phyloP scores from a whole-genome alignment of 2,888 invertebrate genomes.

The Cephus pygmeus region DNA sequence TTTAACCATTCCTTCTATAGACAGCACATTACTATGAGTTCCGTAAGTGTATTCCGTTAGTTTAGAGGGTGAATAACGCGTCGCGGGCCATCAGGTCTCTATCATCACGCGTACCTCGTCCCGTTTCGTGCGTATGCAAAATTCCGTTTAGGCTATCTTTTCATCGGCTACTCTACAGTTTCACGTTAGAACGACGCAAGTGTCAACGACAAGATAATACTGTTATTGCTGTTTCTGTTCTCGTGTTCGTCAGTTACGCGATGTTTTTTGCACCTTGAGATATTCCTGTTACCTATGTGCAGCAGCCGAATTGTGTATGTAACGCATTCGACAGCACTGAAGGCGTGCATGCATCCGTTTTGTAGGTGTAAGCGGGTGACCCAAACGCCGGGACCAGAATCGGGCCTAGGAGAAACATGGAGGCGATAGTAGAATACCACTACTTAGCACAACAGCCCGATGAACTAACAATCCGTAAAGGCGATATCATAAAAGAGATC shows the following conservation, averaged over 20 bases:
- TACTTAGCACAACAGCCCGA: conserved; percentile 88
- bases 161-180: not conserved
- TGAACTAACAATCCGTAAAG: conserved; percentile 84
- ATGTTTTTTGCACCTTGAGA: not conserved
- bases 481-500: conserved; percentile 86
- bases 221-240: not conserved
- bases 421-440: conserved; percentile 88
- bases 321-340: not conserved
- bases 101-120: not conserved
- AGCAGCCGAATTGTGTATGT: not conserved
- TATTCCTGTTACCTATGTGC: not conserved
- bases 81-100: not conserved
- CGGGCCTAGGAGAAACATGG: conserved; percentile 56
- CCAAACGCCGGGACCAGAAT: conserved; percentile 25
- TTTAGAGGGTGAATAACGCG: not conserved
- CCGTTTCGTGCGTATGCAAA: conserved; percentile 1
- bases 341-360: conserved; percentile 16
- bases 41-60: conserved; percentile 27
- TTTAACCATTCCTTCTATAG: conserved; percentile 20
- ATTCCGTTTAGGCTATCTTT: conserved; percentile 10
- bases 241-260: not conserved
- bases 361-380: conserved; percentile 39
- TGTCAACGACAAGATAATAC: not conserved
- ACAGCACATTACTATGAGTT: conserved; percentile 28
- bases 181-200: not conserved